phyloP scores from a whole-genome alignment of 2,888 invertebrate genomes.

The Pelosia muscerda region DNA sequence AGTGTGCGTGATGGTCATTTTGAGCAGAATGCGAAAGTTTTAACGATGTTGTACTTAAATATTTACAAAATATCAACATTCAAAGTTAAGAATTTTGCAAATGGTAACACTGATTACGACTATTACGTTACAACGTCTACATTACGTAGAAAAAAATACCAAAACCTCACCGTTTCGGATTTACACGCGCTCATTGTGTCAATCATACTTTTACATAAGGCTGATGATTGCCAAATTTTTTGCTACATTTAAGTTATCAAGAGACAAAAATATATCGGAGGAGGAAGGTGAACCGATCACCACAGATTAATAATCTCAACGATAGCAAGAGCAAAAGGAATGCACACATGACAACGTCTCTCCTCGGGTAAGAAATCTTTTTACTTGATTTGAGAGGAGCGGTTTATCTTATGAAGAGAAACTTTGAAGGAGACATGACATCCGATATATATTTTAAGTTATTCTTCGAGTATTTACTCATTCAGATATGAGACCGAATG shows the following conservation, averaged over 20 bases:
- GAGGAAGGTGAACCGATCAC: too few relatives aligned
- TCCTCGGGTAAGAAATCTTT: too few relatives aligned
- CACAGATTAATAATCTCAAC: too few relatives aligned
- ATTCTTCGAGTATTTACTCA: too few relatives aligned
- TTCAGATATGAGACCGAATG: too few relatives aligned
- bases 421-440: too few relatives aligned
- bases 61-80: slow-evolving; percentile 21
- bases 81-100: background rate
- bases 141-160: background rate
- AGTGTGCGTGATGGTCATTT: background rate
- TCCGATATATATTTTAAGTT: too few relatives aligned
- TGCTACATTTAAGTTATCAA: background rate
- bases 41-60: slow-evolving; percentile 22
- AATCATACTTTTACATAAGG: background rate
- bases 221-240: background rate
- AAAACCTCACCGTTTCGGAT: background rate
- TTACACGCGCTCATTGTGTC: background rate
- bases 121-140: background rate
- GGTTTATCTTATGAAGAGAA: too few relatives aligned
- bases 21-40: background rate
- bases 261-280: too few relatives aligned
- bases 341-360: too few relatives aligned
- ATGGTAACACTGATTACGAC: background rate
- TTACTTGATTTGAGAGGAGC: too few relatives aligned
- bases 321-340: too few relatives aligned